Conservation (phyloP, 2,113 vertebrate genomes). For the Ctenomys sociabilis region DNA sequence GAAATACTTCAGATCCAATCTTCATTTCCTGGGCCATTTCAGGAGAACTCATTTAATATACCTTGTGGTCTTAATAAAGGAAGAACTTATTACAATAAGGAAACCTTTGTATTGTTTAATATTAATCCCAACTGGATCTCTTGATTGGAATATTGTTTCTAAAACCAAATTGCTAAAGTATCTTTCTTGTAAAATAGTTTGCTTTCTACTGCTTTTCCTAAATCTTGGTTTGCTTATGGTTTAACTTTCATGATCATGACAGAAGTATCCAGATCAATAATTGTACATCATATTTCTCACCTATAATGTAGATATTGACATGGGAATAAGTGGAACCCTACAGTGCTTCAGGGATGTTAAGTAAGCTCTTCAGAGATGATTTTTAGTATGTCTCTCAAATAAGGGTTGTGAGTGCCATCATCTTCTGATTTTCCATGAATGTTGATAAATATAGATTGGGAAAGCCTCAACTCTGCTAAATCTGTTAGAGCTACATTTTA, state of each 20-base stretch:
- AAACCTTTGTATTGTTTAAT: background rate
- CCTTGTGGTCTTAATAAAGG: background rate
- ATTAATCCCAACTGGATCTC: background rate
- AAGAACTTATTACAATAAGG: background rate
- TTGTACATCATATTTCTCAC: background rate
- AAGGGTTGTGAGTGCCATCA: background rate
- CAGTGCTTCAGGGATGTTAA: background rate
- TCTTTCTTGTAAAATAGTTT: background rate
- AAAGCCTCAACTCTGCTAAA: conserved; percentile 31
- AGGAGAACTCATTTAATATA: background rate
- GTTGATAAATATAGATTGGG: background rate
- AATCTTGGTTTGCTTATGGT: background rate
- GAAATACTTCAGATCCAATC: background rate
- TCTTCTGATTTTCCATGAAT: conserved; percentile 48
- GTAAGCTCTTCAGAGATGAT: background rate
- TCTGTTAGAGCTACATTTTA: conserved; percentile 15
- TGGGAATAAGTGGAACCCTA: background rate
- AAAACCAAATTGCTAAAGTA: background rate
- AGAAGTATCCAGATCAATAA: background rate
- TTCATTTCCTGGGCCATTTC: background rate
- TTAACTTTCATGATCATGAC: conserved; percentile 9
- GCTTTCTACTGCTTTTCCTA: background rate
- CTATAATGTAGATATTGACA: background rate
- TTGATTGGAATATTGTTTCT: background rate
- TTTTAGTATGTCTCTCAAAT: conserved; percentile 32